Percentiles rank a stretch among this genome's conserved stretches.
Evolutionary conservation across 2,113 vertebrate genomes (phyloP).

Genomic region (Campylomormyrus tamandua): DNA sequence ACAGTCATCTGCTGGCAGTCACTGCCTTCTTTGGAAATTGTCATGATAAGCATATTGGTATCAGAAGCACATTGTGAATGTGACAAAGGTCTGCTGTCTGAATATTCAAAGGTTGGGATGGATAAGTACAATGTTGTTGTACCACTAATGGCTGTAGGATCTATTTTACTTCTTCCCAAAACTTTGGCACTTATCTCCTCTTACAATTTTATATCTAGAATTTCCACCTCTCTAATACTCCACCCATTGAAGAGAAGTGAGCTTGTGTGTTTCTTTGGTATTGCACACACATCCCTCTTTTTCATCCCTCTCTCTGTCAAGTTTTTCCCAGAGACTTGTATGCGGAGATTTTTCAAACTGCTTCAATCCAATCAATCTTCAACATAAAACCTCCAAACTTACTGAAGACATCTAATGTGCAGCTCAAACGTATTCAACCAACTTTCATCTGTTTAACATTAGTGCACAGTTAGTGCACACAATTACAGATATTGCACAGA

Average conservation of each 20-base stretch:
- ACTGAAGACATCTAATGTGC: background rate
- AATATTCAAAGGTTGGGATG: no score
- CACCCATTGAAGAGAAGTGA: background rate
- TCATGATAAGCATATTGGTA: no score
- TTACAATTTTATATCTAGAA: background rate
- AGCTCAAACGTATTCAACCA: background rate
- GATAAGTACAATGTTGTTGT: no score
- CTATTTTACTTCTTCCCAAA: no score
- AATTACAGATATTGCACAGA: no score
- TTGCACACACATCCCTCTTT: background rate
- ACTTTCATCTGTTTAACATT: background rate
- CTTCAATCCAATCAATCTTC: background rate
- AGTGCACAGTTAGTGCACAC: no score
- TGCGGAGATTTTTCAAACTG: background rate
- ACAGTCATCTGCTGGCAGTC: background rate
- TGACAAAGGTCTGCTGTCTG: no score
- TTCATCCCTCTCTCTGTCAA: background rate
- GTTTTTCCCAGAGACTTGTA: background rate
- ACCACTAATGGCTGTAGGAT: no score
- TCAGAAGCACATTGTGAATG: no score
- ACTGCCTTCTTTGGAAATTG: no score
- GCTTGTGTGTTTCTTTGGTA: background rate
- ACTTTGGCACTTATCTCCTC: background rate
- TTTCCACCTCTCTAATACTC: background rate
- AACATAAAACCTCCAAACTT: background rate